These are phyloP conservation scores for Phrynosoma platyrhinos DNA, from an alignment of 2,113 vertebrate genomes.

Conservation along the genomic window DNA sequence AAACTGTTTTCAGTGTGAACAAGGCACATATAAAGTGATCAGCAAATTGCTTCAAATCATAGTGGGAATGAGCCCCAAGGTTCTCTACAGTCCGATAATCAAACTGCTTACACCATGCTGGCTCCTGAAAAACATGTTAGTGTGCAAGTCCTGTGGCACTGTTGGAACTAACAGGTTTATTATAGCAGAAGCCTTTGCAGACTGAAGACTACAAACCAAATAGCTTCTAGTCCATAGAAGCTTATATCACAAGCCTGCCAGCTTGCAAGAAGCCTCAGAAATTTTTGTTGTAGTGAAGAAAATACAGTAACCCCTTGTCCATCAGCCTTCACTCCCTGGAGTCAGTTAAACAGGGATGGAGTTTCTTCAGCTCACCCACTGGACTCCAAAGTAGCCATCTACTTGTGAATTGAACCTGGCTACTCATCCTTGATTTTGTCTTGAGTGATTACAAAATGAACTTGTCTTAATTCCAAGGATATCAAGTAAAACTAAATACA, in stretches of 20 bases:
- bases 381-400: background rate
- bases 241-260: background rate
- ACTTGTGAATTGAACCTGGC: background rate
- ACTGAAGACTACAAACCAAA: background rate
- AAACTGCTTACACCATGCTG: too few species aligned
- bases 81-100: too few species aligned
- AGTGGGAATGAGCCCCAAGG: too few species aligned
- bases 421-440: background rate
- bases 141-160: background rate
- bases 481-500: background rate
- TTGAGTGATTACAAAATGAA: constrained; percentile 14
- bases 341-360: background rate
- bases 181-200: background rate
- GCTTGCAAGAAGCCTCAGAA: background rate
- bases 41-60: too few species aligned
- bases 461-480: constrained; percentile 17
- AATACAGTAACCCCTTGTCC: background rate
- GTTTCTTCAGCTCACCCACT: background rate
- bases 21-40: too few species aligned
- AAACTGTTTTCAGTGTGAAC: too few species aligned
- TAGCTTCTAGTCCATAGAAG: background rate
- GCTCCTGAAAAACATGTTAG: too few species aligned
- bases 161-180: background rate
- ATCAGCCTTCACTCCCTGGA: background rate
- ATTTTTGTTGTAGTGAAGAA: background rate